These are phyloP conservation scores for Copidosoma aretas DNA, from an alignment of 2,888 invertebrate species.

Conservation along the genomic window DNA sequence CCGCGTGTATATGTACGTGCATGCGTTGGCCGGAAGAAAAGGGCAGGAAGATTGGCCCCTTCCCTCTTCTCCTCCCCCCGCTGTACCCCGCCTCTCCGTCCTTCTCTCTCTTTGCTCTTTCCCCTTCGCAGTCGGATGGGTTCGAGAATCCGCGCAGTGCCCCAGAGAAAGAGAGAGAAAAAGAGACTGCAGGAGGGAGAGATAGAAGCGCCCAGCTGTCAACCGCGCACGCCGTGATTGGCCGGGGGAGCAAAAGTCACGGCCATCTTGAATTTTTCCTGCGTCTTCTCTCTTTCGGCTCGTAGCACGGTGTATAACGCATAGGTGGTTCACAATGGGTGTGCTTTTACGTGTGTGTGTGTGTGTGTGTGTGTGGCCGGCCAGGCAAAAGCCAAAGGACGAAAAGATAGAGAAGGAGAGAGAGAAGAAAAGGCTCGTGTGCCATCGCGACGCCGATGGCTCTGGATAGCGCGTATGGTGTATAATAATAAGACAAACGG, in stretches of 20 bases:
- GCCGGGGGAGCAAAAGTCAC: slow-evolving; percentile 45
- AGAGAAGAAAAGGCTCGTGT: slow-evolving; percentile 13
- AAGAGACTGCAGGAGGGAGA: slow-evolving; percentile 1
- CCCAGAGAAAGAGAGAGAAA: background rate
- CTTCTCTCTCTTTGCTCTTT: too few species aligned
- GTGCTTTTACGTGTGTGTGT: background rate
- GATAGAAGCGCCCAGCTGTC: slow-evolving; percentile 60
- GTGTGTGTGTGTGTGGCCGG: background rate
- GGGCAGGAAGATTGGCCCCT: slow-evolving; percentile 38
- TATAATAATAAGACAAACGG: background rate
- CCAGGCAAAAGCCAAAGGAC: background rate
- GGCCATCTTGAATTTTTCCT: slow-evolving; percentile 62
- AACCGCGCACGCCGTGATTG: slow-evolving; percentile 53
- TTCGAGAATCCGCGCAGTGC: slow-evolving; percentile 29
- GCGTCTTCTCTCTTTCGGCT: background rate
- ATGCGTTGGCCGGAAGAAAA: slow-evolving; percentile 40
- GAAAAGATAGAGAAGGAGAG: slow-evolving; percentile 12
- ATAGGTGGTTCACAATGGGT: background rate
- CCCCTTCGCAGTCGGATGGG: slow-evolving; percentile 7
- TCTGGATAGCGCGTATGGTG: background rate
- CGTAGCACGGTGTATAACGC: background rate
- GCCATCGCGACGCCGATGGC: slow-evolving; percentile 11
- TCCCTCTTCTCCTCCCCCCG: slow-evolving; percentile 10
- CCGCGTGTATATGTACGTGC: slow-evolving; percentile 15
- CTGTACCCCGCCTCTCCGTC: background rate